These are phyloP conservation scores for Tetragonisca angustula DNA, from an alignment of 2,888 invertebrate genomes.

Conservation along the genomic window DNA sequence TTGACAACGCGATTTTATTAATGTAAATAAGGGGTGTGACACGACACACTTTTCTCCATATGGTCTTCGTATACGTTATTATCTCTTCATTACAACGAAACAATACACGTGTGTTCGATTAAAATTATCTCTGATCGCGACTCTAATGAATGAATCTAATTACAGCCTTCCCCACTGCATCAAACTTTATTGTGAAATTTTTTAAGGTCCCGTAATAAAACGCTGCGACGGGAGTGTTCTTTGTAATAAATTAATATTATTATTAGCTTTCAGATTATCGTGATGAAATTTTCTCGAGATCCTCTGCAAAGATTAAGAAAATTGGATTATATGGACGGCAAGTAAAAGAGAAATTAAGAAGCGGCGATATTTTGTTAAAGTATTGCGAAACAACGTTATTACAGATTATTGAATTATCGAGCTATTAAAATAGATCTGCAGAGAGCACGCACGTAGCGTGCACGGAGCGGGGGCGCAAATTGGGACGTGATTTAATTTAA, in stretches of 20 bases:
- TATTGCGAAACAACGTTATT: background rate
- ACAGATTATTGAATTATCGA: background rate
- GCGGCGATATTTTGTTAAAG: background rate
- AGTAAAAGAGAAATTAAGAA: background rate
- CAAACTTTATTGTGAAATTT: background rate
- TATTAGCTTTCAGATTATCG: background rate
- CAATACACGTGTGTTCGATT: background rate
- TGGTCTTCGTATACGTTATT: background rate
- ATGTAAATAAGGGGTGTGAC: background rate
- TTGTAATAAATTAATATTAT: background rate
- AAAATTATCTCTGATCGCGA: background rate
- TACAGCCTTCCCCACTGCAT: no score
- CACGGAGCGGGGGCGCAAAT: background rate
- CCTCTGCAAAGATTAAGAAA: background rate
- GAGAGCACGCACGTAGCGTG: background rate
- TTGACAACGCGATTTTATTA: background rate
- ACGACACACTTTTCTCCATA: background rate
- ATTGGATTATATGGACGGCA: background rate
- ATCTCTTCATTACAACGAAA: background rate
- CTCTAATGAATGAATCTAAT: background rate
- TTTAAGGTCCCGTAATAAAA: background rate
- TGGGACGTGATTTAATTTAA: constrained; percentile 12
- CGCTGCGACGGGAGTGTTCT: background rate
- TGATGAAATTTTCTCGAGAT: background rate
- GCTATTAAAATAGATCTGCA: background rate